Conservation (phyloP, 2,113 vertebrate species). For the Bubo scandiacus region DNA sequence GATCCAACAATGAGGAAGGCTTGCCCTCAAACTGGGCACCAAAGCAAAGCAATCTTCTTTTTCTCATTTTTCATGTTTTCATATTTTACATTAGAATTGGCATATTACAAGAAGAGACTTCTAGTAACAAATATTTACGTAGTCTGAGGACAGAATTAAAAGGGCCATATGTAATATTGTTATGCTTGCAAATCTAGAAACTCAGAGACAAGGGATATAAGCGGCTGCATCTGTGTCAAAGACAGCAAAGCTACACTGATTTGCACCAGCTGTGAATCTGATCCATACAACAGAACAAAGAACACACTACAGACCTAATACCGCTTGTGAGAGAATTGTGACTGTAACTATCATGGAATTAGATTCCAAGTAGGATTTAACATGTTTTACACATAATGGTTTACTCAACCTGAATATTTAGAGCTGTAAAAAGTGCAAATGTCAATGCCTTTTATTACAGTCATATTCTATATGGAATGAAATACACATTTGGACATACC, state of each 20-base stretch:
- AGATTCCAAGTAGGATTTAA: neutral
- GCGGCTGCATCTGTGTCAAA: neutral
- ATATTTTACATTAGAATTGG: neutral
- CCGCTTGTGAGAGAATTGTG: neutral
- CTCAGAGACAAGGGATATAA: neutral
- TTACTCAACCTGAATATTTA: neutral
- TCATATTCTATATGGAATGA: neutral
- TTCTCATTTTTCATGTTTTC: neutral
- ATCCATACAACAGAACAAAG: neutral
- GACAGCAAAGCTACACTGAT: neutral
- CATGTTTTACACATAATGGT: neutral
- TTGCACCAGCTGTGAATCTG: neutral
- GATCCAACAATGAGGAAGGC: neutral
- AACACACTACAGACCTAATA: neutral
- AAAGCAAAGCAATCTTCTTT: neutral
- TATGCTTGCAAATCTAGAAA: neutral
- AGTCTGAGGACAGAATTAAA: neutral
- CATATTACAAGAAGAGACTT: neutral
- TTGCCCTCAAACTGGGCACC: neutral
- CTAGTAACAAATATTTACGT: neutral
- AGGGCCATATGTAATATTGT: neutral
- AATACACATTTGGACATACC: neutral
- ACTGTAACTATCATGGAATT: neutral
- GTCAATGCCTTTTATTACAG: neutral
- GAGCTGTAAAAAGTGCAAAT: neutral